Percentiles rank a stretch among this genome's conserved stretches.
Evolutionary conservation across 2,888 invertebrate species (phyloP).

Genomic region (Coremacera marginata): DNA sequence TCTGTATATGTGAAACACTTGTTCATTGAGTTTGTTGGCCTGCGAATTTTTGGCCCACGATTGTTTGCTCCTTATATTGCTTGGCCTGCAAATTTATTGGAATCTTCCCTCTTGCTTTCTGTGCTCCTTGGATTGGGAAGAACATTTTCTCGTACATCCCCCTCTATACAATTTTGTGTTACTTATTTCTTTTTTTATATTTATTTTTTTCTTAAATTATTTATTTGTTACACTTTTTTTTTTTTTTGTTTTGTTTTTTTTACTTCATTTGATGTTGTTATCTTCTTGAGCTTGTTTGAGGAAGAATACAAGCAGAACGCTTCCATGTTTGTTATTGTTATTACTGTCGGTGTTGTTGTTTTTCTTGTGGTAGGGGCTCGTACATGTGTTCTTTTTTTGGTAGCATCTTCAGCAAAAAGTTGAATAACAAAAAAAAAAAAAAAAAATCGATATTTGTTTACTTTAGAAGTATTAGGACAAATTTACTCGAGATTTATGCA

Average conservation of each 20-base stretch:
- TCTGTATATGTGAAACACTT: too few relatives aligned
- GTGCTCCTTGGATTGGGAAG: neutral
- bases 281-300: neutral
- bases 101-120: too few relatives aligned
- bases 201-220: neutral
- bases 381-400: neutral
- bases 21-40: too few relatives aligned
- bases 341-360: neutral
- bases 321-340: neutral
- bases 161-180: neutral
- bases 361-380: neutral
- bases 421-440: neutral
- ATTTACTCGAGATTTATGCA: neutral
- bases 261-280: neutral
- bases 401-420: neutral
- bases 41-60: too few relatives aligned
- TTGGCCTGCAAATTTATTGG: too few relatives aligned
- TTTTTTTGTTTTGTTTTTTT: neutral
- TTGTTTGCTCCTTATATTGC: too few relatives aligned
- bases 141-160: neutral
- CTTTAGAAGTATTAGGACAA: neutral
- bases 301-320: too few relatives aligned
- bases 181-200: neutral
- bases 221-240: neutral
- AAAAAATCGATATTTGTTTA: conserved; percentile 17